Conservation (phyloP, 2,797 vertebrate species). For the Centropyge bicolor region DNA sequence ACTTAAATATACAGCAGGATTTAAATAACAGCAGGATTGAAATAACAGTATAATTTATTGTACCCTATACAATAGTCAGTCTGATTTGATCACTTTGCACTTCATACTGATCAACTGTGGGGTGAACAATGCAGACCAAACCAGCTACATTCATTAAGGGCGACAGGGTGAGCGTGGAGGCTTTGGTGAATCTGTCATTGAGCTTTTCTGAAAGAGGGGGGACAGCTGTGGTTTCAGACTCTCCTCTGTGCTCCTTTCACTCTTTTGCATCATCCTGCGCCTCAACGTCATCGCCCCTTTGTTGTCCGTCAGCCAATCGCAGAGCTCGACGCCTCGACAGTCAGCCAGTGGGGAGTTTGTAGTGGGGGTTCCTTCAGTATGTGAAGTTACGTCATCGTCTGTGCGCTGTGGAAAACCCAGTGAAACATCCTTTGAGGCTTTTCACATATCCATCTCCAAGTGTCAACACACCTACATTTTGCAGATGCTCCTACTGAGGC, state of each 20-base stretch:
- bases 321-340: conserved; percentile 14
- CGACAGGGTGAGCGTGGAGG: background rate
- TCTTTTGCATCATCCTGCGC: conserved; percentile 67
- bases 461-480: conserved; percentile 11
- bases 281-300: conserved; percentile 10
- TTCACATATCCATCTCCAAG: conserved; percentile 5
- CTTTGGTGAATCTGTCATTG: conserved; percentile 32
- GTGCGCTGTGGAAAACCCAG: conserved; percentile 41
- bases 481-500: background rate
- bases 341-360: conserved; percentile 38
- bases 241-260: conserved; percentile 51
- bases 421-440: conserved; percentile 28
- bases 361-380: conserved; percentile 49
- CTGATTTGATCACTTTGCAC: conserved; percentile 70
- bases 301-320: conserved; percentile 51
- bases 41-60: no score
- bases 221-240: conserved; percentile 2
- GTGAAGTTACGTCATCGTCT: conserved; percentile 40
- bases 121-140: conserved; percentile 41
- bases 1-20: no score
- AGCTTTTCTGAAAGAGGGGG: conserved; percentile 30
- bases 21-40: no score
- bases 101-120: conserved; percentile 66
- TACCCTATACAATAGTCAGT: conserved; percentile 30
- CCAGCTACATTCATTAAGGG: conserved; percentile 42